Base-by-base conservation (phyloP, 2,113 vertebrate genomes). In the Nannospalax galili region DNA sequence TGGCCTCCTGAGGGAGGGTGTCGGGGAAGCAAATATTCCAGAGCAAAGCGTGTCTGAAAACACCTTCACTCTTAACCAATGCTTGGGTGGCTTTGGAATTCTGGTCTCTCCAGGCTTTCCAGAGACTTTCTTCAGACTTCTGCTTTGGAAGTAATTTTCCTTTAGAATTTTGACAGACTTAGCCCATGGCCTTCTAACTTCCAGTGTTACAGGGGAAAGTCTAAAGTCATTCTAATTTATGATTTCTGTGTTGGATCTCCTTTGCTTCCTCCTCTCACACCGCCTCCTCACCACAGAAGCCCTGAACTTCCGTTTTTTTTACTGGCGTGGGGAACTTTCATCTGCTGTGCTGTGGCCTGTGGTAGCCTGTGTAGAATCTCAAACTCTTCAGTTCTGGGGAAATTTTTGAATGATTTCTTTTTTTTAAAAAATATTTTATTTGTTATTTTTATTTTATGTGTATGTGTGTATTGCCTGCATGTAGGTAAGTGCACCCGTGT, bases 181-280 rank as follows among this genome's bases (percentile, higher is more conserved):
- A 5, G 85, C 92, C 93, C 84, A 80, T 67, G 60, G 67, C 72
- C 58, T 28, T 84, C 88, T 58, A 62, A 45, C 42, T 95, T 80
- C 77, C 6, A 64, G 24, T 24, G 56, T 58, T 81, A 37, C 64
- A n/a, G 3, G 40, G 70, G 35, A 64, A 73, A 81, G 56, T 58
- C 52, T 56, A 64, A 67, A 88, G 60, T 87, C 75, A 37, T 60
- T 67, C 11, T 48, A 52, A 69, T 58, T 73, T 78, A 81, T 77
- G 52, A 52, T 84, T 78, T 52, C 70, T 48, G 4, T 42, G 20
- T 67, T 60, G 79, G 90, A 42, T n/a, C n/a, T n/a, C 56, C 73
- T 80, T 58, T 7, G 22, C n/a, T 28, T 11, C 2, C 14, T 42
- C 17, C 8, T 35, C 28, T 56, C 40, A 5, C 52, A 1, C 0